Conservation (phyloP, 2,888 invertebrate species). For the Atrina japonica region DNA sequence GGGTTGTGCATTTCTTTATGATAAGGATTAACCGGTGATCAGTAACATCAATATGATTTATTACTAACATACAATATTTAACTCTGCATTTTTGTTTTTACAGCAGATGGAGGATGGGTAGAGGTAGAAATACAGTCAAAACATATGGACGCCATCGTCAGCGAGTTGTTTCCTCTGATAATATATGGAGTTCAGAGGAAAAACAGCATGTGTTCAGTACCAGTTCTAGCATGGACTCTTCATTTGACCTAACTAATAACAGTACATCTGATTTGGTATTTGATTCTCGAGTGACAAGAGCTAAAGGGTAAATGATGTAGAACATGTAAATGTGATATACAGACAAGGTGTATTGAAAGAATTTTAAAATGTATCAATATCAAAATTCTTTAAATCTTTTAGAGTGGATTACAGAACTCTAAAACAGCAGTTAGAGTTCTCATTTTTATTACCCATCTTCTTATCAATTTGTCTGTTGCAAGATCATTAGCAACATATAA, state of each 20-base stretch:
- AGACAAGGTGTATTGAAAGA: no score
- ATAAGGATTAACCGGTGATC: no score
- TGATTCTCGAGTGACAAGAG: not conserved
- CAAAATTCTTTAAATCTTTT: no score
- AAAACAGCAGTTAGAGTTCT: no score
- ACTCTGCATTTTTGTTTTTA: not conserved
- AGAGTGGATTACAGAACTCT: no score
- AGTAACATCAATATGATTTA: no score
- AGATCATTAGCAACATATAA: no score
- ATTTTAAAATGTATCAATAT: no score
- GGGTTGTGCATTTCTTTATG: no score
- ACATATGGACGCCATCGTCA: constrained; percentile 67
- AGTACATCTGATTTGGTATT: constrained; percentile 16
- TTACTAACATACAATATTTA: no score
- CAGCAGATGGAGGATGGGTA: constrained; percentile 23
- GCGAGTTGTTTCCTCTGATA: constrained; percentile 59
- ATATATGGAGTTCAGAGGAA: constrained; percentile 55
- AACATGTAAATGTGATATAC: not conserved
- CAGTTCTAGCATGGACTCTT: constrained; percentile 50
- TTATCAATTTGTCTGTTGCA: no score
- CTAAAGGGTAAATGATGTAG: constrained; percentile 18
- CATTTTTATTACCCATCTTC: no score
- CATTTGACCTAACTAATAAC: constrained; percentile 35
- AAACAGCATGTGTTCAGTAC: constrained; percentile 55
- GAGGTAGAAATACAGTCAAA: constrained; percentile 41